Evolutionary conservation across 2,113 vertebrate genomes (phyloP).

Genomic region (Neolamprologus ventralis): DNA sequence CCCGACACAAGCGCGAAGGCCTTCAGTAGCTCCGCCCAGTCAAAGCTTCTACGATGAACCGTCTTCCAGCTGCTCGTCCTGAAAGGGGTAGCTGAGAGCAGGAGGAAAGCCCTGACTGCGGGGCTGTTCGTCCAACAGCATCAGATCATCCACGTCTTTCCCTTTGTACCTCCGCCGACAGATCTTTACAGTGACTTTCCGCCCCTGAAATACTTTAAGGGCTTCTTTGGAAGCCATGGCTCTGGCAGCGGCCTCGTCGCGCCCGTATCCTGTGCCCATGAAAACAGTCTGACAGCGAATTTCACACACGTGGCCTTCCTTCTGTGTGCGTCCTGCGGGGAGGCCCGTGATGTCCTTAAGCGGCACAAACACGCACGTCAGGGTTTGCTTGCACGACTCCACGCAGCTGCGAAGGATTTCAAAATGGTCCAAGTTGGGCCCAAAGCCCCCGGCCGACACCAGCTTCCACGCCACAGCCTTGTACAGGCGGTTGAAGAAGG

Average conservation of each 20-base stretch:
- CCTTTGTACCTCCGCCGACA: slow-evolving; percentile 86
- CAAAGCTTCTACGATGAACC: background rate
- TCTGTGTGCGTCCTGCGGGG: slow-evolving; percentile 85
- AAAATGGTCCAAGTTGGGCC: slow-evolving; percentile 84
- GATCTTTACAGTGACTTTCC: slow-evolving; percentile 90
- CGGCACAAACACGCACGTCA: slow-evolving; percentile 89
- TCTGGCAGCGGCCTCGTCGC: slow-evolving; percentile 85
- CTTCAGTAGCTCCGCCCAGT: background rate
- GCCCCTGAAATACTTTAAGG: slow-evolving; percentile 91
- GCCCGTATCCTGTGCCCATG: slow-evolving; percentile 93
- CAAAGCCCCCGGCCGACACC: slow-evolving; percentile 91
- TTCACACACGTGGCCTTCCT: slow-evolving; percentile 95
- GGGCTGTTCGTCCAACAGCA: slow-evolving; percentile 87
- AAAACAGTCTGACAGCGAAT: slow-evolving; percentile 91
- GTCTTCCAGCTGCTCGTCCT: slow-evolving; percentile 35
- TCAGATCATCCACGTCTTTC: slow-evolving; percentile 88
- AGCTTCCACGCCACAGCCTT: slow-evolving; percentile 96
- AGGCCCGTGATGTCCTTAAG: slow-evolving; percentile 92
- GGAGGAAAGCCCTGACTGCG: slow-evolving; percentile 86
- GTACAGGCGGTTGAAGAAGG: slow-evolving; percentile 96
- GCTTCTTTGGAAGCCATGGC: slow-evolving; percentile 95
- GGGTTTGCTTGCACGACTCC: slow-evolving; percentile 86
- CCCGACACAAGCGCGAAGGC: background rate
- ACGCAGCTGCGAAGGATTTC: slow-evolving; percentile 86
- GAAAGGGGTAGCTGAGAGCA: slow-evolving; percentile 86